A percentile compares a stretch with the other conserved stretches of the same genome.
Evolutionary conservation across 2,888 invertebrate genomes (phyloP).

Genomic region (Galerucella calmariensis): DNA sequence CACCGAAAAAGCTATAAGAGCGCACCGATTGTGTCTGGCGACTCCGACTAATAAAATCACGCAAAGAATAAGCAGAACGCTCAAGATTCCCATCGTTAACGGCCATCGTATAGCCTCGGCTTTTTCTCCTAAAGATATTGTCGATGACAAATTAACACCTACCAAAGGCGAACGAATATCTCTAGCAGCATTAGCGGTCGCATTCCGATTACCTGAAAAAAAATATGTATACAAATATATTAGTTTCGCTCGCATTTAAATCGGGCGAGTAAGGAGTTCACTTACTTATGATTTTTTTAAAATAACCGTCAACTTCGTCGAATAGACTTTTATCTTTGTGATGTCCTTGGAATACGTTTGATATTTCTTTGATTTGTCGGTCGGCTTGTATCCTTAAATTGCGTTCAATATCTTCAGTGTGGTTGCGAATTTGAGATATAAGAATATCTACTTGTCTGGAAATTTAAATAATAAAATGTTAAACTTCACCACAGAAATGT

Average conservation of each 20-base stretch:
- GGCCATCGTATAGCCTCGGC: constrained; percentile 85
- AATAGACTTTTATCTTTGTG: constrained; percentile 84
- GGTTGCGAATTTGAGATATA: constrained; percentile 83
- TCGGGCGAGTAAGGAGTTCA: not conserved
- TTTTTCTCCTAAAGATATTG: constrained; percentile 73
- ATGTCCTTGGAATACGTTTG: constrained; percentile 81
- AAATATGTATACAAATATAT: not conserved
- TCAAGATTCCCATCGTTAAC: constrained; percentile 88
- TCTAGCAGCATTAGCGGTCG: constrained; percentile 80
- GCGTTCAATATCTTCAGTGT: constrained; percentile 81
- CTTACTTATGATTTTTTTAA: constrained; percentile 74
- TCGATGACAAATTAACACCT: constrained; percentile 75
- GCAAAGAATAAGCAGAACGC: constrained; percentile 86
- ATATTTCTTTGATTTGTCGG: constrained; percentile 75
- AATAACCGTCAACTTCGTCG: constrained; percentile 75
- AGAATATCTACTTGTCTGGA: constrained; percentile 69
- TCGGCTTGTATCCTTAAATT: constrained; percentile 71
- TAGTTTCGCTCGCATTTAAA: not conserved
- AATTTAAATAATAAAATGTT: not conserved
- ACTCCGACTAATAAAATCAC: constrained; percentile 91
- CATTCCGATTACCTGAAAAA: constrained; percentile 71
- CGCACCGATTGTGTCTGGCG: constrained; percentile 87
- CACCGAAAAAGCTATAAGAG: constrained; percentile 89
- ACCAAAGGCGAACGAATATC: constrained; percentile 76
- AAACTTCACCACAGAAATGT: not conserved